Evolutionary conservation across 2,797 vertebrate genomes (phyloP).

Genomic region (Rousettus madagascariensis): DNA sequence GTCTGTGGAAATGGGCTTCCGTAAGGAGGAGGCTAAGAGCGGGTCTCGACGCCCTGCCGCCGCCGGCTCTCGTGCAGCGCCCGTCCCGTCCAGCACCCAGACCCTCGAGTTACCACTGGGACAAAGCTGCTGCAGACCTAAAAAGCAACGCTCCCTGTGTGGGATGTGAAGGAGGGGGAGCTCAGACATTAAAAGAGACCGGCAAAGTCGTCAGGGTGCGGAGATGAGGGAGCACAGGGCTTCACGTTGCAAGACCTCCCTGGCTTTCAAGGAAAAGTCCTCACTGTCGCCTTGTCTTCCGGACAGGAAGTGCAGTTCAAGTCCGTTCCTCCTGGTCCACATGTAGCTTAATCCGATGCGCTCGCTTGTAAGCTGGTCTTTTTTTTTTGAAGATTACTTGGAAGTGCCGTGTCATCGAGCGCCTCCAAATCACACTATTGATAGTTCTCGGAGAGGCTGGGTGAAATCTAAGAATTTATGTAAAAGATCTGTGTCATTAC

Average conservation of each 20-base stretch:
- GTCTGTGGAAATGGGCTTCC: neutral
- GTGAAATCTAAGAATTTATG: no score
- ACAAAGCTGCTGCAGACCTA: neutral
- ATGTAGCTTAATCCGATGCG: no score
- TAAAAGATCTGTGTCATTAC: no score
- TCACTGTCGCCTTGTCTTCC: neutral
- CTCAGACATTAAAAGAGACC: rapidly evolving
- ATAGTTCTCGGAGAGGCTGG: neutral
- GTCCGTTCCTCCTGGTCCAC: rapidly evolving
- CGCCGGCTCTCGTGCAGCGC: rapidly evolving
- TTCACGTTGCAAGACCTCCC: neutral
- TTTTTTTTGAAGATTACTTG: neutral
- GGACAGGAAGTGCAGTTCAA: rapidly evolving
- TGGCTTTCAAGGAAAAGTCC: rapidly evolving
- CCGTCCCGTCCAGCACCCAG: rapidly evolving
- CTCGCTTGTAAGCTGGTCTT: neutral
- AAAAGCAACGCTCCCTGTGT: neutral
- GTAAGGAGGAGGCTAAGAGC: neutral
- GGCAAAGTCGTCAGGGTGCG: neutral
- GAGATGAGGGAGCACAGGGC: no score
- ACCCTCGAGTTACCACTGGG: neutral
- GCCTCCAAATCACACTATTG: neutral
- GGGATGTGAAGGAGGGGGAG: neutral
- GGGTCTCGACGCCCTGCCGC: neutral
- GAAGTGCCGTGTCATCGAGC: neutral